Percentiles rank a stretch among this genome's conserved stretches.
phyloP scores from a whole-genome alignment of 2,888 invertebrate species.

The Eristalis intricaria region DNA sequence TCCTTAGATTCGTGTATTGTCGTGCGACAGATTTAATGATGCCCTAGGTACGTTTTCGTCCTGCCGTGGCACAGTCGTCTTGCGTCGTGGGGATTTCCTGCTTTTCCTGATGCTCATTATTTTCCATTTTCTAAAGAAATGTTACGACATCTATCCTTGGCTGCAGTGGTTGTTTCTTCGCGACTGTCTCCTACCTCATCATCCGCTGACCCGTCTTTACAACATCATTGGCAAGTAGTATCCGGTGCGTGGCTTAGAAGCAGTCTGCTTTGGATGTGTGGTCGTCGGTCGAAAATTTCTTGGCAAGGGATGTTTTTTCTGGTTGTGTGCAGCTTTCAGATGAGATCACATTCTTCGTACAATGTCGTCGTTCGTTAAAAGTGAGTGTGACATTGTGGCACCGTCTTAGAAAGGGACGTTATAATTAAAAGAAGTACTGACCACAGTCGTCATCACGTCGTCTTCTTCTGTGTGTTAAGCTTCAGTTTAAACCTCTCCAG shows the following conservation, averaged over 20 bases:
- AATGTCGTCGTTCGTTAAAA: background rate
- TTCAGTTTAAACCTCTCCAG: too few species aligned
- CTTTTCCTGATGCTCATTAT: background rate
- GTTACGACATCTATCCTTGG: background rate
- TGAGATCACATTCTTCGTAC: background rate
- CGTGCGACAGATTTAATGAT: background rate
- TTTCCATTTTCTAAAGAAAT: background rate
- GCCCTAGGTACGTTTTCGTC: background rate
- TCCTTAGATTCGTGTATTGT: background rate
- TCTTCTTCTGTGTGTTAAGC: too few species aligned
- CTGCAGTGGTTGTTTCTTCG: background rate
- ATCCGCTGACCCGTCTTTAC: background rate
- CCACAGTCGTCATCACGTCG: too few species aligned
- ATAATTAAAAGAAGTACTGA: too few species aligned
- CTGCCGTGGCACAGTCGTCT: background rate
- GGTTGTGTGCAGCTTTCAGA: background rate
- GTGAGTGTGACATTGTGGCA: background rate
- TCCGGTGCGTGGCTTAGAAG: background rate
- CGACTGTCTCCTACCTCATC: background rate
- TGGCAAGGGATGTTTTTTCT: background rate
- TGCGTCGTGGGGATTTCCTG: background rate
- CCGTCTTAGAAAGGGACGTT: too few species aligned
- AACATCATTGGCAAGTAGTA: background rate
- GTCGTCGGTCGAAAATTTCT: too few species aligned
- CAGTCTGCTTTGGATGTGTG: background rate